These are phyloP conservation scores for Lottia gigantea DNA, from an alignment of 2,888 invertebrate genomes.

Conservation along the genomic window DNA sequence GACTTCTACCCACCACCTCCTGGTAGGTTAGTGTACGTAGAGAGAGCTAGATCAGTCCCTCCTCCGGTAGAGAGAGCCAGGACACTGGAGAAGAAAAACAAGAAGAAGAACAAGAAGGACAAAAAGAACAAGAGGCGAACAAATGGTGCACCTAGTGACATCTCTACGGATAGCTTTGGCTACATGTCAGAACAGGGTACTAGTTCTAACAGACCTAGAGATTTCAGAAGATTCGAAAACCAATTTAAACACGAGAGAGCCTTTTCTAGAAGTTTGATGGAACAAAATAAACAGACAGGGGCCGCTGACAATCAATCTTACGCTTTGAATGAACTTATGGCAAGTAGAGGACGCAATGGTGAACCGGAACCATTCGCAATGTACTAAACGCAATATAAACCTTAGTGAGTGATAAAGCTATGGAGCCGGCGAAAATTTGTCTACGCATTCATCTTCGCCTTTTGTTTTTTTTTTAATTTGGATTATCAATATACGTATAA, in stretches of 20 bases:
- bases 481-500: too few species aligned
- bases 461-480: too few species aligned
- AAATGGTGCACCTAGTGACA: conserved; percentile 33
- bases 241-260: conserved; percentile 56
- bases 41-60: conserved; percentile 41
- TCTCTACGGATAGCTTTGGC: conserved; percentile 45
- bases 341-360: conserved; percentile 8
- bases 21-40: conserved; percentile 35
- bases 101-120: conserved; percentile 41
- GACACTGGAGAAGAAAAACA: conserved; percentile 28
- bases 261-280: conserved; percentile 46
- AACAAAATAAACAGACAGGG: conserved; percentile 39
- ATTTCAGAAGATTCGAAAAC: conserved; percentile 52
- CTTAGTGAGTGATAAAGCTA: too few species aligned
- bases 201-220: conserved; percentile 39
- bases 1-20: conserved; percentile 43
- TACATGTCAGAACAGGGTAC: conserved; percentile 45
- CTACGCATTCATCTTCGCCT: too few species aligned
- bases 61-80: conserved; percentile 32
- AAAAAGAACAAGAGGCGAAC: conserved; percentile 33
- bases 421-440: too few species aligned
- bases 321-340: conserved; percentile 44
- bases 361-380: conserved; percentile 18
- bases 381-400: background rate
- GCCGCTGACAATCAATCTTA: conserved; percentile 40